These are phyloP conservation scores for Bothrops jararaca DNA, from an alignment of 2,113 vertebrate species.

Conservation along the genomic window DNA sequence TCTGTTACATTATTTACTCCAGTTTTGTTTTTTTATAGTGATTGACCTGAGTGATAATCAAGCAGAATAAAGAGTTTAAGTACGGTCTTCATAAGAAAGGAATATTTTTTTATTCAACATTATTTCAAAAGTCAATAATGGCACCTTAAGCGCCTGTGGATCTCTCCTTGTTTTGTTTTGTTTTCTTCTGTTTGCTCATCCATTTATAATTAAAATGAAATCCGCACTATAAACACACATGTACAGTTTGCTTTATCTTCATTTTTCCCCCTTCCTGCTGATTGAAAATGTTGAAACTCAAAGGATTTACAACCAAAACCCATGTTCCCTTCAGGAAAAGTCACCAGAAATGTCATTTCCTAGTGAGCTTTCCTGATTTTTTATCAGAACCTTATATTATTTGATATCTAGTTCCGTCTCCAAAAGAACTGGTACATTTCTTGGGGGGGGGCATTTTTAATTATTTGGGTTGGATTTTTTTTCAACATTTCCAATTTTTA, in stretches of 20 bases:
- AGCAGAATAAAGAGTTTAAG: slow-evolving; percentile 18
- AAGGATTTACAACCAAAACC: not conserved
- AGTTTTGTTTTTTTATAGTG: slow-evolving; percentile 34
- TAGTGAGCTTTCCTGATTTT: not conserved
- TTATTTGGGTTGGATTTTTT: not conserved
- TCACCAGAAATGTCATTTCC: not conserved
- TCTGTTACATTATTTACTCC: slow-evolving; percentile 46
- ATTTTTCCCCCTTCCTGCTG: not conserved
- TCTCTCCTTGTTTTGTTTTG: not conserved
- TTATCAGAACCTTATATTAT: not conserved
- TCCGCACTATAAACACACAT: not conserved
- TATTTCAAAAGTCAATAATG: not conserved
- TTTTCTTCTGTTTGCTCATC: not conserved
- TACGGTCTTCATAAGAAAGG: not conserved
- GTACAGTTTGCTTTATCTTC: not conserved
- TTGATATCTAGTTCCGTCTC: not conserved
- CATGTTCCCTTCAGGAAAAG: not conserved
- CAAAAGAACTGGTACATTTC: not conserved
- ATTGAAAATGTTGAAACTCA: not conserved
- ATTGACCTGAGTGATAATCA: slow-evolving; percentile 41
- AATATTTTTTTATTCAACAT: not conserved
- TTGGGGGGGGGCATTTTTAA: not conserved
- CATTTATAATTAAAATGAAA: not conserved
- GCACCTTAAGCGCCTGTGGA: not conserved
- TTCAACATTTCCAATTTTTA: not conserved